Evolutionary conservation across 30 jellyfish, hydroid and myxozoan genomes (phyloP), one percentile per base, ranked within the genome.

Genomic region (Clytia hemisphaerica): DNA sequence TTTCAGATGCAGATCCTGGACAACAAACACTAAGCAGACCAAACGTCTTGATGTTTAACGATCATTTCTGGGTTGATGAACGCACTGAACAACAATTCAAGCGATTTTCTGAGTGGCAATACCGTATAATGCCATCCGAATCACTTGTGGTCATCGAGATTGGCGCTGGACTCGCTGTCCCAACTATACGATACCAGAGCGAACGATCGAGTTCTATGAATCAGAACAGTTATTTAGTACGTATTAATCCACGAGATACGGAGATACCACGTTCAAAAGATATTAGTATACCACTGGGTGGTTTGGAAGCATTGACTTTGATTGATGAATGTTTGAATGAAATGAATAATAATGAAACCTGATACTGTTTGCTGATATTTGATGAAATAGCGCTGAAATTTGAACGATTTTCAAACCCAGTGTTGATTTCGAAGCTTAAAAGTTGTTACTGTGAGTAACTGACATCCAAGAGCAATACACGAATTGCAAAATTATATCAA

Each of bases 161-260:
- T 40, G 95, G 95, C 0, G 95, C 95, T 12, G 95, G 95, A 2
- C 37, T 71, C 22, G 80, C 81, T 27, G 91, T 73, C 16, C 95
- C 95, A 18, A 73, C 91, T 30, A 73, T 83, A 10, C 68, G 95
- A 61, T 42, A 71, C 70, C 61, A 4, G n/a, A 68, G 95, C 36
- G 95, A 83, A 59, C 84, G 74, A 6, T 26, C 26, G 26, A 28
- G 15, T 57, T 27, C 73, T 16, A 60, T 24, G 6, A 37, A 64
- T 15, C 18, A 28, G 6, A 42, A 36, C 40, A 80, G 88, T n/a
- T 2, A 38, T 1, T 16, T 83, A 76, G 37, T 73, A 4, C 47
- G 95, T 22, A 74, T 83, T n/a, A 83, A 83, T 57, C 95, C 95
- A n/a, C 47, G 29, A 6, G 95, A 83, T n/a, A 15, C 81, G 33